A percentile compares a stretch with the other conserved stretches of the same genome.
phyloP scores from a whole-genome alignment of 2,113 vertebrate genomes.

The Hipposideros armiger region DNA sequence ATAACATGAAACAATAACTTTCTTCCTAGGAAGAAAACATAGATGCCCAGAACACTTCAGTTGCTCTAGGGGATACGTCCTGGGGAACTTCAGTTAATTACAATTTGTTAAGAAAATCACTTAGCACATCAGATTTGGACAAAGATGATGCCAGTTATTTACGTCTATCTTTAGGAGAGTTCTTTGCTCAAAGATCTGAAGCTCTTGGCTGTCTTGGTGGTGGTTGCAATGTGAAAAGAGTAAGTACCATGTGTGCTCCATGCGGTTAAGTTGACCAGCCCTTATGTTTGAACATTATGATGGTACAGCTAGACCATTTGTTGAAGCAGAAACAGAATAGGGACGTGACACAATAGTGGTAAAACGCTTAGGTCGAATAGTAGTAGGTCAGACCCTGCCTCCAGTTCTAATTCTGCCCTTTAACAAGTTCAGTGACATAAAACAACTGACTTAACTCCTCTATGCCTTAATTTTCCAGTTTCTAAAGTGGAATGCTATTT shows the following conservation, averaged over 20 bases:
- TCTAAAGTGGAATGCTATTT: not conserved
- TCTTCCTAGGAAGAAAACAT: conserved; percentile 91
- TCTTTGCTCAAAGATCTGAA: conserved; percentile 96
- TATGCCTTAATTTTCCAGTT: conserved; percentile 6
- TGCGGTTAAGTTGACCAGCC: not conserved
- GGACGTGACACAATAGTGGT: not conserved
- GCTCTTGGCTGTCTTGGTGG: conserved; percentile 95
- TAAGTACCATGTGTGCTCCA: conserved; percentile 83
- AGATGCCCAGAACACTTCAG: conserved; percentile 82
- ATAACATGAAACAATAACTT: conserved; percentile 62
- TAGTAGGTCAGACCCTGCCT: not conserved
- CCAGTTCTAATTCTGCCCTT: not conserved
- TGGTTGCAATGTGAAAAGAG: conserved; percentile 91
- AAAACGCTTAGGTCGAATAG: not conserved
- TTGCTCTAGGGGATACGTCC: conserved; percentile 88
- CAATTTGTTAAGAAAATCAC: conserved; percentile 89
- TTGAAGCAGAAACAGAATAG: not conserved
- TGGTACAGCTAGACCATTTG: not conserved
- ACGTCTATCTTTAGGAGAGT: conserved; percentile 95
- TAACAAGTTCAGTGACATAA: not conserved
- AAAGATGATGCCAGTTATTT: conserved; percentile 92
- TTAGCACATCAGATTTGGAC: conserved; percentile 87
- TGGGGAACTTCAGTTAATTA: conserved; percentile 91
- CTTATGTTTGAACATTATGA: not conserved
- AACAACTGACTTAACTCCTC: not conserved